These are phyloP conservation scores for Cydia pomonella DNA, from an alignment of 1,140 invertebrate species.

Conservation along the genomic window DNA sequence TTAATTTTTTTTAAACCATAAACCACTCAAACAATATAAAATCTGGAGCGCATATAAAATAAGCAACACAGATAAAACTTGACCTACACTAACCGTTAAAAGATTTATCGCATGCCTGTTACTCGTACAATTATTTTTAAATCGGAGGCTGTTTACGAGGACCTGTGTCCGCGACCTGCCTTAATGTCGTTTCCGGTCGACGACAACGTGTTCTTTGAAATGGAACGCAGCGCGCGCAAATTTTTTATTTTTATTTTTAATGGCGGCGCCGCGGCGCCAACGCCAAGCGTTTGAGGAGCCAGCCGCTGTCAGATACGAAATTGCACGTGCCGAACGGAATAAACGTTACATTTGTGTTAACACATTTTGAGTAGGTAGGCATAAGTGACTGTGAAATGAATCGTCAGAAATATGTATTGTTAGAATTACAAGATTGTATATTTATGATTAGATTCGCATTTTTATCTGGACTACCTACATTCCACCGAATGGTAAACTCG, in stretches of 20 bases:
- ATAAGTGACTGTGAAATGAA: not conserved
- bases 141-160: conserved; percentile 1
- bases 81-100: conserved; percentile 21
- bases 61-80: conserved; percentile 13
- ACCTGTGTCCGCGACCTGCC: conserved; percentile 16
- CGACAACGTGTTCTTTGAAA: conserved; percentile 20
- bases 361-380: not conserved
- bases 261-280: too few relatives aligned
- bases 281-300: not conserved
- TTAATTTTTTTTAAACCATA: not conserved
- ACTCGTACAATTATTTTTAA: conserved; percentile 15
- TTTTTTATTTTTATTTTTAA: conserved; percentile 4
- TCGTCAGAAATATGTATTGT: conserved; percentile 3
- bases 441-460: not conserved
- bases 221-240: conserved; percentile 5
- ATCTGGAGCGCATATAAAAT: not conserved
- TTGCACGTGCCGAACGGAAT: too few relatives aligned
- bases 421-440: not conserved
- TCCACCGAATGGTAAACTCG: not conserved
- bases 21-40: not conserved
- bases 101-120: conserved; percentile 15
- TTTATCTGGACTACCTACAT: not conserved
- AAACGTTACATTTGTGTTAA: too few relatives aligned
- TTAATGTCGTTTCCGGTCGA: conserved; percentile 26
- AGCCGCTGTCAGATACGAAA: not conserved